Base-by-base conservation (phyloP, 2,113 vertebrate genomes). In the Scophthalmus maximus region DNA sequence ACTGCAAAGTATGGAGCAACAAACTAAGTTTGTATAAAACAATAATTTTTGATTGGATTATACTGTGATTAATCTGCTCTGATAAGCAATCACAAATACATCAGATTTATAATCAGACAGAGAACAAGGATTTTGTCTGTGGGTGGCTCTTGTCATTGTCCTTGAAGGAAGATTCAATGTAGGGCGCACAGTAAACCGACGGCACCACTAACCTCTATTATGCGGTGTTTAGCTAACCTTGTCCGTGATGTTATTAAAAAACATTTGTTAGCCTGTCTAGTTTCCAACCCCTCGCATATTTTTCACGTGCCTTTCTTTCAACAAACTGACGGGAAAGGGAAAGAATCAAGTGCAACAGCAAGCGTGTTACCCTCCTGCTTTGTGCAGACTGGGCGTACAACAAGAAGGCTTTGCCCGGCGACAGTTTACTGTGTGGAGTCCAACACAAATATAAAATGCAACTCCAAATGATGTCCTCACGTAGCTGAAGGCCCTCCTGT, bases 371-470 rank as follows among this genome's bases (percentile, higher is more conserved):
- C 17, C 25, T 52, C 2, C 23, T 36, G 44, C 27, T 64, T 53
- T 70, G 62, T 66, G 49, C 15, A 71, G 61, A 52, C 46, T 76
- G 73, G 64, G 49, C 36, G 60, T 29, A 62, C 55, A 49, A 59
- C 57, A 59, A 27, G 40, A 58, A 22, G 42, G 53, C 23, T 49
- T 30, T 51, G 44, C 11, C 29, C 49, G 44, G 14, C 18, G 25
- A 65, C 36, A 47, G 30, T 65, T 68, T 65, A 60, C 44, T 50
- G 56, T 59, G 36, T 36, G 34, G 52, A 7, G 30, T 71, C 55
- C 79, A 81, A 78, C 63, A 79, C 77, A 85, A 74, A 81, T n/a
- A 62, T 30, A 51, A 67, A 74, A 63, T 18, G 26, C 26, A 26
- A 30, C 8, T 61, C 57, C 12, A 57, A 68, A 74, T 29, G 0